Percentiles rank a stretch among this genome's conserved stretches.
These are phyloP conservation scores for Yponomeuta cagnagella DNA, from an alignment of 2,888 invertebrate species.

Conservation along the genomic window DNA sequence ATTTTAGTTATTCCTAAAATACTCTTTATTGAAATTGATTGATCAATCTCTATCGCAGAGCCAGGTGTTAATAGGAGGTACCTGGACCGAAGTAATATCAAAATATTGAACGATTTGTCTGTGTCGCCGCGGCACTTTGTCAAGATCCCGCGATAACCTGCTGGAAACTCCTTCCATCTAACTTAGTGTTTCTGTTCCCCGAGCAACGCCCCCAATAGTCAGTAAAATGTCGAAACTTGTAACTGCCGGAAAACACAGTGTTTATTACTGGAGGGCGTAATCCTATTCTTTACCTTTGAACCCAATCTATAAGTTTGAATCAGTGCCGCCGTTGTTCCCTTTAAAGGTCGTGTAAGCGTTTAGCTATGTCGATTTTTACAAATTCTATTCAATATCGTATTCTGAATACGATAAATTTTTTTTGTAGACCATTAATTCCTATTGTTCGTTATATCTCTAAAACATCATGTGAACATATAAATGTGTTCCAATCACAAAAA, in stretches of 20 bases:
- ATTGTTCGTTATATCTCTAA: neutral
- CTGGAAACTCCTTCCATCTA: constrained; percentile 11
- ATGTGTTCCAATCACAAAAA: neutral
- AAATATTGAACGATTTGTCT: constrained; percentile 36
- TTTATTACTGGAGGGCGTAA: constrained; percentile 35
- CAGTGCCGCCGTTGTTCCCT: neutral
- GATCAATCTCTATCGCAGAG: neutral
- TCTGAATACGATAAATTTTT: too few species aligned
- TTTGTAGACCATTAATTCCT: neutral
- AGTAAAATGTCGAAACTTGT: constrained; percentile 56
- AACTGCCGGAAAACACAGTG: constrained; percentile 41
- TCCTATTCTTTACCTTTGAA: constrained; percentile 15
- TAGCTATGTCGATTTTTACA: too few species aligned
- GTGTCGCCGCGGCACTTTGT: constrained; percentile 38
- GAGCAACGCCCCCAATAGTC: constrained; percentile 28
- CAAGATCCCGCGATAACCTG: constrained; percentile 41
- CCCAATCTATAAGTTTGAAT: neutral
- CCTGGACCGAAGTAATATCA: constrained; percentile 29
- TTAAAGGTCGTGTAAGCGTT: neutral
- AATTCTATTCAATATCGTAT: too few species aligned
- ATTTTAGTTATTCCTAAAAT: neutral
- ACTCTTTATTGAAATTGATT: neutral
- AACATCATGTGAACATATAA: neutral
- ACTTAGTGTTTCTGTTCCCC: constrained; percentile 11
- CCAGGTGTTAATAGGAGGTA: neutral